Evolutionary conservation across 2,797 vertebrate species (phyloP).

Genomic region (Chiloscyllium punctatum): DNA sequence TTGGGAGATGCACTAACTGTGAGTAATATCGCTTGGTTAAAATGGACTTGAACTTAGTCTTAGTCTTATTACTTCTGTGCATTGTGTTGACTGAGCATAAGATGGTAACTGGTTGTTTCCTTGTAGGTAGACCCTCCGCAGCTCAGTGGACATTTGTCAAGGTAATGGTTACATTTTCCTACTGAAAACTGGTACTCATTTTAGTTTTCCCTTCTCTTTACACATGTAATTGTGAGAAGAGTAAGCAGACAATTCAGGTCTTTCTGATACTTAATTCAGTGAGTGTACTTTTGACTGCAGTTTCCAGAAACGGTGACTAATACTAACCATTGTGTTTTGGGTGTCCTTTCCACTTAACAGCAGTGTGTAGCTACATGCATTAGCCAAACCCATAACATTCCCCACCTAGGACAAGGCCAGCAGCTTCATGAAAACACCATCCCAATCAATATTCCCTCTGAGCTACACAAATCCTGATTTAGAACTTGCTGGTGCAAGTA

Average conservation of each 20-base stretch:
- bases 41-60: not conserved
- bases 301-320: not conserved
- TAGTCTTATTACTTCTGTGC: not conserved
- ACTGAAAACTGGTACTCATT: not conserved
- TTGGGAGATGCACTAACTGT: slow-evolving; percentile 55
- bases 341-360: not conserved
- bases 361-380: not conserved
- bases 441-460: no score
- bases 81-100: not conserved
- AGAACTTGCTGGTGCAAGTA: not conserved
- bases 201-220: not conserved
- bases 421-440: not conserved
- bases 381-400: not conserved
- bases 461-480: not conserved
- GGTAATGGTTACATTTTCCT: not conserved
- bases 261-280: not conserved
- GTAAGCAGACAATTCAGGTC: not conserved
- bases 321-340: not conserved
- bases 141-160: not conserved
- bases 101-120: not conserved
- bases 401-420: not conserved
- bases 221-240: not conserved
- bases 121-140: not conserved
- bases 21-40: slow-evolving; percentile 47
- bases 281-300: not conserved